Percentiles rank a stretch among this genome's conserved stretches.
Conservation (phyloP, 1,140 invertebrate species). For the Danaus melanippus region DNA sequence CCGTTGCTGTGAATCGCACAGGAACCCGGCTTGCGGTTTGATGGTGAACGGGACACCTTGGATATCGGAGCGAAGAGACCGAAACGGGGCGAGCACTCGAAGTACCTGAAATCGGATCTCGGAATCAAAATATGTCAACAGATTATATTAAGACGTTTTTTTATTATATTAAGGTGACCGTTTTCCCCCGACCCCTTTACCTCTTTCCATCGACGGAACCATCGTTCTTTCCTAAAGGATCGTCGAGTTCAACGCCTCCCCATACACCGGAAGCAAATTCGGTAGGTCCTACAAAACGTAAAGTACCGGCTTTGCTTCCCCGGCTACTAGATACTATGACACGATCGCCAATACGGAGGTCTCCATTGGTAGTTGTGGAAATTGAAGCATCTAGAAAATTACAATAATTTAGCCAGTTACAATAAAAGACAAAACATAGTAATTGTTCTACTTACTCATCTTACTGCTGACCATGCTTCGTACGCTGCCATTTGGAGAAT, state of each 20-base stretch:
- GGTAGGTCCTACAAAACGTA: slow-evolving; percentile 88
- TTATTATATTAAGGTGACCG: background rate
- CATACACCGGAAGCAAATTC: slow-evolving; percentile 94
- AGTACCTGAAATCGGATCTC: slow-evolving; percentile 81
- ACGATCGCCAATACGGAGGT: slow-evolving; percentile 88
- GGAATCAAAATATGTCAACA: slow-evolving; percentile 10
- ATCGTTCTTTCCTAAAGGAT: slow-evolving; percentile 95
- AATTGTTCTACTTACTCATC: slow-evolving; percentile 55
- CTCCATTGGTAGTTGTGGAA: slow-evolving; percentile 73
- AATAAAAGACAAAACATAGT: slow-evolving; percentile 1
- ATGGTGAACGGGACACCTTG: slow-evolving; percentile 88
- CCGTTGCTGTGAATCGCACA: slow-evolving; percentile 77
- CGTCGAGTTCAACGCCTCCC: slow-evolving; percentile 96
- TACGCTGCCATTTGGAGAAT: slow-evolving; percentile 67
- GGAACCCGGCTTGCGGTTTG: slow-evolving; percentile 78
- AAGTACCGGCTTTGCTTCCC: slow-evolving; percentile 89
- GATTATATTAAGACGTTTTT: slow-evolving; percentile 1
- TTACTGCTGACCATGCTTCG: slow-evolving; percentile 69
- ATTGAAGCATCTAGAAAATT: slow-evolving; percentile 75
- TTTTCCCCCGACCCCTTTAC: slow-evolving; percentile 50
- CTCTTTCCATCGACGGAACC: slow-evolving; percentile 91
- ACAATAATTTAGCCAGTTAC: background rate
- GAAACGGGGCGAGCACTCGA: slow-evolving; percentile 90
- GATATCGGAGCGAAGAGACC: slow-evolving; percentile 93
- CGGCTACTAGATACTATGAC: slow-evolving; percentile 89